Evolutionary conservation across 2,113 vertebrate species (phyloP).

Genomic region (Peromyscus maniculatus): DNA sequence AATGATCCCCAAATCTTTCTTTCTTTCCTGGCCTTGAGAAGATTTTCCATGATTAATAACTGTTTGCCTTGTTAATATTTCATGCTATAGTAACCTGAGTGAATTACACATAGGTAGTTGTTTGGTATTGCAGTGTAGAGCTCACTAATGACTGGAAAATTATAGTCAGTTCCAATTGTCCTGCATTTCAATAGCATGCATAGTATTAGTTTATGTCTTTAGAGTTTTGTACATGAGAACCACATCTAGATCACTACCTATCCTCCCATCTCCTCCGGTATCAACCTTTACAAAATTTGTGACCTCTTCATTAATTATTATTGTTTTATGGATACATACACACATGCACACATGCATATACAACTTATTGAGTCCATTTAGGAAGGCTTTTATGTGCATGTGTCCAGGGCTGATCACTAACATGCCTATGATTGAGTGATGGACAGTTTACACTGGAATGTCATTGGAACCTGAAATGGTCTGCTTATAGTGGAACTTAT

Average conservation of each 20-base stretch:
- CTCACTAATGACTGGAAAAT: neutral
- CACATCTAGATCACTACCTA: too few relatives aligned
- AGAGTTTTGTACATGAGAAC: neutral
- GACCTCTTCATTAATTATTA: neutral
- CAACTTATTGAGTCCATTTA: neutral
- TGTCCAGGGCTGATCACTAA: neutral
- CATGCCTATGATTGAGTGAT: neutral
- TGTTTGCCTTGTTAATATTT: neutral
- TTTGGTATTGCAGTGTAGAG: neutral
- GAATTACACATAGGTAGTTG: neutral
- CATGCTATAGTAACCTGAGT: neutral
- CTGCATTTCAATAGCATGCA: neutral
- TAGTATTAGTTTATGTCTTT: neutral
- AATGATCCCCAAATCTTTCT: neutral
- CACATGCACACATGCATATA: neutral
- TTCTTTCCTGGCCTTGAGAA: neutral
- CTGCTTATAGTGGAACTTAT: neutral
- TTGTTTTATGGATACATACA: neutral
- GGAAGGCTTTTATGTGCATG: neutral
- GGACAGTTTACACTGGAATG: neutral
- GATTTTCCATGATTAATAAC: neutral
- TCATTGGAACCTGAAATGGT: neutral
- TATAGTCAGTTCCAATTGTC: neutral
- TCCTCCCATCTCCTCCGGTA: too few relatives aligned
- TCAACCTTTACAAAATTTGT: neutral